Evolutionary conservation across 1,140 invertebrate genomes (phyloP).

Genomic region (Nephotettix cincticeps): DNA sequence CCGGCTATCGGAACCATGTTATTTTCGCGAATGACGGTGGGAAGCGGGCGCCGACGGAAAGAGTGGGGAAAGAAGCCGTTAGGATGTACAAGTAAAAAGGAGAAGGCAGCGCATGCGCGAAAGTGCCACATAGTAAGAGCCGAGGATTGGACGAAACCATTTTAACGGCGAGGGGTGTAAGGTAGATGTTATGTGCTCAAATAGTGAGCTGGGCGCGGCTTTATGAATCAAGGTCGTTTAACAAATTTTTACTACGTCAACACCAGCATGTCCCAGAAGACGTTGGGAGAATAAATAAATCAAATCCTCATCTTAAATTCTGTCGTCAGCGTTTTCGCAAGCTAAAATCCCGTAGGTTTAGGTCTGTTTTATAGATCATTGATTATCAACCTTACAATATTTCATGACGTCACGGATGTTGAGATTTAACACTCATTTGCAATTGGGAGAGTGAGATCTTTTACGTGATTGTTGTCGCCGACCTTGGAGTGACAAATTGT

Average conservation of each 20-base stretch:
- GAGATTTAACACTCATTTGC: too few species aligned
- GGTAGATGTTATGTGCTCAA: slow-evolving; percentile 25
- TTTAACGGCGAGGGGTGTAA: slow-evolving; percentile 29
- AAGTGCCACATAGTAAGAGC: slow-evolving; percentile 29
- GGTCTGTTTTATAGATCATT: too few species aligned
- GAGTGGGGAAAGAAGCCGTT: slow-evolving; percentile 22
- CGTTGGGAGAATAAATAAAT: too few species aligned
- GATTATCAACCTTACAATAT: too few species aligned
- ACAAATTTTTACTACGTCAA: too few species aligned
- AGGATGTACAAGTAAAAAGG: slow-evolving; percentile 27
- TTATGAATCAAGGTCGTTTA: slow-evolving; percentile 12
- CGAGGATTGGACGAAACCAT: slow-evolving; percentile 36
- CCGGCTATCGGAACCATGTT: slow-evolving; percentile 10
- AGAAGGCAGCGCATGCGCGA: slow-evolving; percentile 26
- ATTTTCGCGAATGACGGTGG: slow-evolving; percentile 1
- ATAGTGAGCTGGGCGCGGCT: slow-evolving; percentile 24
- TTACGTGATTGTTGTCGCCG: background rate
- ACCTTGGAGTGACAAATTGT: slow-evolving; percentile 8
- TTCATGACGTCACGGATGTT: too few species aligned
- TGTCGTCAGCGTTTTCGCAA: too few species aligned
- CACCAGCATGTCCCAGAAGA: too few species aligned
- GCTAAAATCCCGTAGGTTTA: too few species aligned
- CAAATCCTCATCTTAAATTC: too few species aligned
- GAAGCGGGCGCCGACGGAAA: slow-evolving; percentile 17
- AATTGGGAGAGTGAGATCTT: too few species aligned